Evolutionary conservation across 2,797 vertebrate species (phyloP), one percentile per base, ranked within the genome.

Genomic region (Fundulus diaphanus): DNA sequence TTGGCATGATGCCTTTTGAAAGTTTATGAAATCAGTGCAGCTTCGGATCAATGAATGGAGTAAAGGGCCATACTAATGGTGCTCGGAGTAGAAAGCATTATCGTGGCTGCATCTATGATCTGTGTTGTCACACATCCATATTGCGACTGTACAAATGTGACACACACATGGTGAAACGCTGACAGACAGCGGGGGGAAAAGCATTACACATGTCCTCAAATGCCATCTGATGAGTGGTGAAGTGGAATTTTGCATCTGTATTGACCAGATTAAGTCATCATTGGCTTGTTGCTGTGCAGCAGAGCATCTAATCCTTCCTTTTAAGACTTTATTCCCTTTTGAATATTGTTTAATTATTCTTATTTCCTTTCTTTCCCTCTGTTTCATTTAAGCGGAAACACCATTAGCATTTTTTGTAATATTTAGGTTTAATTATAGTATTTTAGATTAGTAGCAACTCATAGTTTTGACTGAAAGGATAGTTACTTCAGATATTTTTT

Each of bases 191-290:
- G 76, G 24, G n/a, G n/a, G 11, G 69, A 54, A 73, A 81, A 71
- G 68, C 73, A 85, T 80, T 80, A 70, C 83, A 86, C 84, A 77
- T 65, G 71, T 79, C 52, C 63, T 88, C 73, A 81, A 70, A 85
- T 87, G 84, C 77, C 89, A 88, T 80, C 86, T 87, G 88, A 87
- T 82, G 83, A 89, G 88, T 90, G 86, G 76, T 90, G 82, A 89
- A 85, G 89, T 89, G 80, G 92, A 83, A 90, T 77, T 85, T 85
- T 91, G 79, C 85, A 86, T 93, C 86, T 92, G 89, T 78, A 86
- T 78, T 87, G 85, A 79, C 80, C 49, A 67, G 84, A 90, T 90
- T 74, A 92, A 83, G 85, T 93, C 91, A 92, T 78, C 44, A 27
- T 83, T 87, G 87, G 89, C 85, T 35, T 33, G 31, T 52, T 5